Percentiles rank a stretch among this genome's conserved stretches.
Evolutionary conservation across 1,140 invertebrate species (phyloP).

Genomic region (Nixonia krombeini): DNA sequence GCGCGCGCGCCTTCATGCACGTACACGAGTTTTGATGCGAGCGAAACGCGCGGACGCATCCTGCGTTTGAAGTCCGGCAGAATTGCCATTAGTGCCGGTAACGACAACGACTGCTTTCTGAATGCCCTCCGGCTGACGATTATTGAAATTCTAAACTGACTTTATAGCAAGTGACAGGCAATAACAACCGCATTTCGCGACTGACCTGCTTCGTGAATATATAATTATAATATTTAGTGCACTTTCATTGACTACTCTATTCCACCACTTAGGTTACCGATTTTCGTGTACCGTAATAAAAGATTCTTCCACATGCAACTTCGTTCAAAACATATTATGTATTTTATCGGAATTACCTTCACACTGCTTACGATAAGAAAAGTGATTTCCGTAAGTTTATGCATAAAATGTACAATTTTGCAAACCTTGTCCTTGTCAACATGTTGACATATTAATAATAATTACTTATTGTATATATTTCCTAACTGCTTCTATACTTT

Average conservation of each 20-base stretch:
- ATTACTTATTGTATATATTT: no score
- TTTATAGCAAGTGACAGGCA: slow-evolving; percentile 68
- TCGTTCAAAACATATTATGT: no score
- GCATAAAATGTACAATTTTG: no score
- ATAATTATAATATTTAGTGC: slow-evolving; percentile 16
- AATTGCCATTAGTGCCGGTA: slow-evolving; percentile 58
- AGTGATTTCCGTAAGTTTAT: no score
- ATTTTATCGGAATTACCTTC: no score
- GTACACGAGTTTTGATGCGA: slow-evolving; percentile 51
- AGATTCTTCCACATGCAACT: no score
- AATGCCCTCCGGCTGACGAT: slow-evolving; percentile 28
- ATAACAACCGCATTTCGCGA: slow-evolving; percentile 55
- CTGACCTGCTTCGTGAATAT: slow-evolving; percentile 32
- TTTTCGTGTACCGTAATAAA: no score
- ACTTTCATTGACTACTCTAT: neutral
- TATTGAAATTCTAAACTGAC: slow-evolving; percentile 69
- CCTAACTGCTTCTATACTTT: no score
- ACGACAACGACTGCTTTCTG: slow-evolving; percentile 39
- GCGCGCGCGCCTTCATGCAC: slow-evolving; percentile 14
- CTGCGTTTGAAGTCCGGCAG: slow-evolving; percentile 63
- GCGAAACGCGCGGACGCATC: slow-evolving; percentile 46
- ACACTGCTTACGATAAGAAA: no score
- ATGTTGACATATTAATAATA: no score
- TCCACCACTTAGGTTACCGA: no score
- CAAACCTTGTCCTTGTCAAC: no score